A percentile compares a stretch with the other conserved stretches of the same genome.
phyloP scores from a whole-genome alignment of 2,797 vertebrate species.

The Chlorospingus semifuscus region DNA sequence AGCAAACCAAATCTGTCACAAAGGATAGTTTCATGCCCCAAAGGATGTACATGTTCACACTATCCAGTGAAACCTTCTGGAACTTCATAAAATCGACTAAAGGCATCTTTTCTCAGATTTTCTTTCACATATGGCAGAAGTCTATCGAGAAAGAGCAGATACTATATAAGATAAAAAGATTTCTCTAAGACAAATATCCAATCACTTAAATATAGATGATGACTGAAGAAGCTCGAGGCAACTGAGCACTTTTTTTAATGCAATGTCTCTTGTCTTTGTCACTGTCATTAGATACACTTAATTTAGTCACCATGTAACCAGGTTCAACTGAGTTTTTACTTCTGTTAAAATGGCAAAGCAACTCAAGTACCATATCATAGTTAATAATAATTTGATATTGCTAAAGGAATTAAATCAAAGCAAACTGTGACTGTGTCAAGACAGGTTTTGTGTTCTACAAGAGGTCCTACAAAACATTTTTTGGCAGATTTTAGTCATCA shows the following conservation, averaged over 20 bases:
- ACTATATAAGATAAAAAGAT: neutral
- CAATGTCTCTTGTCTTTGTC: neutral
- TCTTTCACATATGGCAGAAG: neutral
- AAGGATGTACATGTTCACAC: neutral
- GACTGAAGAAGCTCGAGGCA: neutral
- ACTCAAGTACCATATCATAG: neutral
- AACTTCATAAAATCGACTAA: neutral
- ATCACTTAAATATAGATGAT: neutral
- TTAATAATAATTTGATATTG: neutral
- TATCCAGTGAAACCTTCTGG: neutral
- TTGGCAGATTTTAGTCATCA: neutral
- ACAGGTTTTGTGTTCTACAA: neutral
- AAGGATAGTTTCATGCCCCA: slow-evolving; percentile 13
- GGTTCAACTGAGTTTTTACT: neutral
- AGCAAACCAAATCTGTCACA: slow-evolving; percentile 39
- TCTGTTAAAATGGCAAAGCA: neutral
- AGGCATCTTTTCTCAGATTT: neutral
- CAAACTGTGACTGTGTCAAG: neutral
- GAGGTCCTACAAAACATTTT: neutral
- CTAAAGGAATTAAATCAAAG: neutral
- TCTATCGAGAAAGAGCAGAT: neutral
- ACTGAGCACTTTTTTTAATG: neutral
- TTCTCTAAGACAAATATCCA: neutral
- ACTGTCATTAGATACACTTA: neutral
- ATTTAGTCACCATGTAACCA: neutral